Percentiles rank a stretch among this genome's conserved stretches.
These are phyloP conservation scores for Noctilio leporinus DNA, from an alignment of 2,113 vertebrate species.

Conservation along the genomic window DNA sequence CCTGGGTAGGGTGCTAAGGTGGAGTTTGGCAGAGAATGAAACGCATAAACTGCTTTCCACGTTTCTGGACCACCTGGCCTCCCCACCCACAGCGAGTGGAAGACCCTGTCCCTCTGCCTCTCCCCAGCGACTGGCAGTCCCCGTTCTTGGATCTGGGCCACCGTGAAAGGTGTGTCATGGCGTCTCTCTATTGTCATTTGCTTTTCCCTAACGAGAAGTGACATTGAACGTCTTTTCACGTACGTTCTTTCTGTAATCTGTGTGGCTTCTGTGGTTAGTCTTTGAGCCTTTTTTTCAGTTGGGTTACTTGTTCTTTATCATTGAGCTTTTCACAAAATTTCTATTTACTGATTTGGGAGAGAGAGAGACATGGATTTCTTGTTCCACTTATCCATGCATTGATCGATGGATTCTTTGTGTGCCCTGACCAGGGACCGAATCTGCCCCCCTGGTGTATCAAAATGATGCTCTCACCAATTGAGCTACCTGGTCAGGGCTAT, in stretches of 20 bases:
- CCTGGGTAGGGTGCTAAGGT: rapidly evolving
- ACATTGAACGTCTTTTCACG: neutral
- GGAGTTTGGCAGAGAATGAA: neutral
- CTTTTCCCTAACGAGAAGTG: neutral
- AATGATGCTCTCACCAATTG: too few species aligned
- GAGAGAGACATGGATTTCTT: too few species aligned
- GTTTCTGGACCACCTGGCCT: neutral
- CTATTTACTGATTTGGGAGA: too few species aligned
- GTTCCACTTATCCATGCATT: too few species aligned
- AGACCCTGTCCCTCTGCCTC: too few species aligned
- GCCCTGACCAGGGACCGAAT: too few species aligned
- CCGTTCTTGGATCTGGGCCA: neutral
- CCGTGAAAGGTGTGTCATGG: neutral
- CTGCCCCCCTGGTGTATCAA: too few species aligned
- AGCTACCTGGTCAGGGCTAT: too few species aligned
- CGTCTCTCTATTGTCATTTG: neutral
- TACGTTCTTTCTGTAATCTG: neutral
- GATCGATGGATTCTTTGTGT: too few species aligned
- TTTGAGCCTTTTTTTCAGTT: neutral
- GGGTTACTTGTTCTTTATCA: neutral
- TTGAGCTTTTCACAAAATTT: neutral
- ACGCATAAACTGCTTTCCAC: neutral
- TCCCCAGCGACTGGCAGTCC: too few species aligned
- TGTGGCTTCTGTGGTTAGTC: neutral
- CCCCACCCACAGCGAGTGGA: neutral